Evolutionary conservation across 2,888 invertebrate genomes (phyloP), one percentile per base, ranked within the genome.

Genomic region (Lepidocyrtinus sp.): DNA sequence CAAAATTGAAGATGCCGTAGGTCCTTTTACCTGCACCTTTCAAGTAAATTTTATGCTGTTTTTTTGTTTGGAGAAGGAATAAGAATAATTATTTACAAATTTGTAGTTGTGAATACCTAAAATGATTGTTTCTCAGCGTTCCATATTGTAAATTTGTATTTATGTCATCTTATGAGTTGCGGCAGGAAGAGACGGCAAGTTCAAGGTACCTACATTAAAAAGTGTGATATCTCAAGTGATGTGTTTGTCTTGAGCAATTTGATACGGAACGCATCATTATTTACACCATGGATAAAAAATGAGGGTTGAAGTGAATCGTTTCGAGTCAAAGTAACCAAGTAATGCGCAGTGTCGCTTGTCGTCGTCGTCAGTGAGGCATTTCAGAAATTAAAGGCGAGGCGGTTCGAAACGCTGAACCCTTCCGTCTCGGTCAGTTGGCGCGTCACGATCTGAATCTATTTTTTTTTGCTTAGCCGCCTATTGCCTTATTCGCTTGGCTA

Each of bases 251-350:
- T n/a, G 17, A 50, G 50, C 50, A 50, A 50, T 50, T 50, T 17
- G 50, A 50, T 12, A 50, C 50, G 50, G 50, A 50, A 50, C 50
- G 50, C 50, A 50, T 50, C 50, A 50, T 50, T 17, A 50, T 50
- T 50, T 50, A 50, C 50, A 50, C 50, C 15, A 12, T 50, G 50
- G 50, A 50, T 2, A 50, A 50, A 50, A 7, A 7, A 17, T n/a
- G 50, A 36, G 5, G 50, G 50, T 50, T 50, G 50, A 50, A 50
- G 50, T 36, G 1, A 50, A 50, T 50, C 17, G 50, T 50, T 50
- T 12, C 2, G 50, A 50, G 50, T 50, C 50, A 50, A n/a, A n/a
- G n/a, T n/a, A n/a, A 12, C 50, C 50, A 7, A n/a, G n/a, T n/a
- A n/a, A n/a, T n/a, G n/a, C n/a, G n/a, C 17, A 36, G 12, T 50